Percentiles rank a stretch among this genome's conserved stretches.
Evolutionary conservation across 2,113 vertebrate genomes (phyloP).

Genomic region (Dromaius novaehollandiae): DNA sequence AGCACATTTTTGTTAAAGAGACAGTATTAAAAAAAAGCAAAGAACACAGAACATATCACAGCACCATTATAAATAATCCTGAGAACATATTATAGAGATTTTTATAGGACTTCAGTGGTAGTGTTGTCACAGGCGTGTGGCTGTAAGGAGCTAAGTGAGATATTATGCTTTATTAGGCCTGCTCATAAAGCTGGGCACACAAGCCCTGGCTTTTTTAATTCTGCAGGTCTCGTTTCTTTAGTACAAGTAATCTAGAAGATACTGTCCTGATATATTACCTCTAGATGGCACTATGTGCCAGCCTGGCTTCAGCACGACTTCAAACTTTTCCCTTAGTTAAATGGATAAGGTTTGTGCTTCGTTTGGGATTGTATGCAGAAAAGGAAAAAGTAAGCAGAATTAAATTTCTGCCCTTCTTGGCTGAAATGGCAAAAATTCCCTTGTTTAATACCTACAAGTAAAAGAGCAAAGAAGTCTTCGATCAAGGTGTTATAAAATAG

Average conservation of each 20-base stretch:
- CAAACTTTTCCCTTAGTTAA: not conserved
- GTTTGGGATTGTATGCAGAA: not conserved
- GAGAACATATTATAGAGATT: not conserved
- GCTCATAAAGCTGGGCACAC: not conserved
- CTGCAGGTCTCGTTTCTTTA: not conserved
- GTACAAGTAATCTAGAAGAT: fast-evolving
- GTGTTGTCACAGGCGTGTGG: not conserved
- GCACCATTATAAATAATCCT: not conserved
- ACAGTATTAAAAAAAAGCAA: not conserved
- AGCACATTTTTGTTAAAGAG: not conserved
- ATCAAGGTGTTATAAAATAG: not conserved
- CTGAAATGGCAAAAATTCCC: not conserved
- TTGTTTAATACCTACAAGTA: not conserved
- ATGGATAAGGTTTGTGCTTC: not conserved
- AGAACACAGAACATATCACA: not conserved
- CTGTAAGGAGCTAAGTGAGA: not conserved
- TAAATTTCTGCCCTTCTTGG: not conserved
- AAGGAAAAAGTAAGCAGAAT: not conserved
- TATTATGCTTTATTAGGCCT: not conserved
- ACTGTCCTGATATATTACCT: not conserved
- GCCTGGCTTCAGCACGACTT: not conserved
- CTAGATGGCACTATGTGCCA: conserved; percentile 67
- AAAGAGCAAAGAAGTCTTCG: not conserved
- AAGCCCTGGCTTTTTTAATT: not conserved
- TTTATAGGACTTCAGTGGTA: not conserved